A percentile compares a stretch with the other conserved stretches of the same genome.
Evolutionary conservation across 2,113 vertebrate genomes (phyloP).

Genomic region (Cromileptes altivelis): DNA sequence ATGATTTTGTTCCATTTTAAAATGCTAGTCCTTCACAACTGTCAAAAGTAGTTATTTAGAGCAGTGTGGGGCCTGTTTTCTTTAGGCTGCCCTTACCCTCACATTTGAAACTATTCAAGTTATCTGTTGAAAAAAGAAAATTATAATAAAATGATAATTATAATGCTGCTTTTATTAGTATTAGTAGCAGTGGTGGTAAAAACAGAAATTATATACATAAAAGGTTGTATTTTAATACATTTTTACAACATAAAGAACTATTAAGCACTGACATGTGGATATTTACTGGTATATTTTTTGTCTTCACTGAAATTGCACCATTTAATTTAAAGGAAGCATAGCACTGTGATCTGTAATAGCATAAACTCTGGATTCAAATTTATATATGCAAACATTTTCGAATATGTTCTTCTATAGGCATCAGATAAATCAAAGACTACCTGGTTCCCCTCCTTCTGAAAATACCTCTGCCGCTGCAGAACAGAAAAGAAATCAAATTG

Average conservation of each 20-base stretch:
- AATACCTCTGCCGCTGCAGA: constrained; percentile 46
- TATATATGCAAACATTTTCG: constrained; percentile 33
- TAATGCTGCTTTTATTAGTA: neutral
- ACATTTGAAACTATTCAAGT: constrained; percentile 24
- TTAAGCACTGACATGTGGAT: neutral
- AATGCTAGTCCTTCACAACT: constrained; percentile 65
- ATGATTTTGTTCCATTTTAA: constrained; percentile 72
- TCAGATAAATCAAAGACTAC: constrained; percentile 48
- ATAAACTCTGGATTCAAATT: neutral
- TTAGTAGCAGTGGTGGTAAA: neutral
- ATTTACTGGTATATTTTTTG: neutral
- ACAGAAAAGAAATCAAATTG: constrained; percentile 67
- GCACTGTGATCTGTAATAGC: neutral
- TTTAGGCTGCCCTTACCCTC: neutral
- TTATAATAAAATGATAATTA: too few relatives aligned
- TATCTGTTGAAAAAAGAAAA: constrained; percentile 44
- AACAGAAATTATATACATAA: neutral
- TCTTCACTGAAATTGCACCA: constrained; percentile 1
- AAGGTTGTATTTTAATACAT: neutral
- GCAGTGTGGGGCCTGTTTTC: neutral
- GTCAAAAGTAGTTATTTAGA: constrained; percentile 65
- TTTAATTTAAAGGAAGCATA: neutral
- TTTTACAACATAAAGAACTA: neutral
- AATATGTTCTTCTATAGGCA: constrained; percentile 5
- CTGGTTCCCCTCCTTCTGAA: constrained; percentile 42